Conservation (phyloP, 2,888 invertebrate genomes). For the Brachyptera risi region DNA sequence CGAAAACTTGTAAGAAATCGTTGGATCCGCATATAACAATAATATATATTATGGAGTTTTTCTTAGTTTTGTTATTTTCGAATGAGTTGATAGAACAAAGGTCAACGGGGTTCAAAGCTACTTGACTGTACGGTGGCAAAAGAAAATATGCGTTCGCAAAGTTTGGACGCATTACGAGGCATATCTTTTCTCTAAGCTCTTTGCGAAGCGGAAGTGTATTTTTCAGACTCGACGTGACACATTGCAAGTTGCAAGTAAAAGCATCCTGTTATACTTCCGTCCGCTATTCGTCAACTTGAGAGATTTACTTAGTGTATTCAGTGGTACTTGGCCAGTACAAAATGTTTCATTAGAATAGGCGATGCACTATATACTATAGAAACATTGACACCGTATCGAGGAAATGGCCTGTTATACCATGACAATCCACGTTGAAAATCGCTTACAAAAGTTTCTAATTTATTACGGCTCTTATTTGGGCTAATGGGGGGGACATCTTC, state of each 20-base stretch:
- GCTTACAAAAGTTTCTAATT: no score
- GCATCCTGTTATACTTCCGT: slow-evolving; percentile 11
- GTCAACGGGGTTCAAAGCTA: slow-evolving; percentile 1
- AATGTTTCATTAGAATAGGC: no score
- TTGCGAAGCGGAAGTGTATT: slow-evolving; percentile 3
- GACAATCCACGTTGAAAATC: no score
- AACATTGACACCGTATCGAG: no score
- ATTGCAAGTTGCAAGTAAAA: slow-evolving; percentile 11
- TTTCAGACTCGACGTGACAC: slow-evolving; percentile 14
- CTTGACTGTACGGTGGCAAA: not conserved
- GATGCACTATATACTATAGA: no score
- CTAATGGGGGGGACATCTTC: no score
- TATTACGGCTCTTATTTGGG: no score
- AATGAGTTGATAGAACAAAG: slow-evolving; percentile 1
- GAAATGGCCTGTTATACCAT: no score
- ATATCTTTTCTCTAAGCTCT: not conserved
- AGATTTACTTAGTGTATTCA: no score
- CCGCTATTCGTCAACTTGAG: slow-evolving; percentile 7
- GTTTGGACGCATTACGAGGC: no score
- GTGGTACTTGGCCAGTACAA: no score
- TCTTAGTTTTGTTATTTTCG: slow-evolving; percentile 9
- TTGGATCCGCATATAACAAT: not conserved
- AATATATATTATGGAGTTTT: slow-evolving; percentile 1
- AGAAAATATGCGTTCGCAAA: not conserved
- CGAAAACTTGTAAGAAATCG: slow-evolving; percentile 12